Percentiles rank a stretch among this genome's conserved stretches.
Evolutionary conservation across 35 echinoderm and acorn worm species (phyloP).

Genomic region (Stichopus chloronotus): DNA sequence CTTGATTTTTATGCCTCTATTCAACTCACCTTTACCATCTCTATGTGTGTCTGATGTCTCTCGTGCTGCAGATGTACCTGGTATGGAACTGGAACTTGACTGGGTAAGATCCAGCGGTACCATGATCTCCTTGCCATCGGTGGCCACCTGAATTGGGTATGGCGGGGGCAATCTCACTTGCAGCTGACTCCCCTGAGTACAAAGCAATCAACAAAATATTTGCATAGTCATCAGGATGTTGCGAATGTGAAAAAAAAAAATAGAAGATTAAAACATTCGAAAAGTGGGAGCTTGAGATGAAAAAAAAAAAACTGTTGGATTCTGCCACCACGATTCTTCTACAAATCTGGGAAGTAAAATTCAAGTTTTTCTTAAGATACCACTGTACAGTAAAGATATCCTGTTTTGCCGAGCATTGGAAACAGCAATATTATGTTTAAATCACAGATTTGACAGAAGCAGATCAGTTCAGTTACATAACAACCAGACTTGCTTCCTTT

Average conservation of each 20-base stretch:
- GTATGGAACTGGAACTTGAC: neutral
- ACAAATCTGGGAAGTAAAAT: too few relatives aligned
- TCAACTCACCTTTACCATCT: neutral
- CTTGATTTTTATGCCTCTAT: too few relatives aligned
- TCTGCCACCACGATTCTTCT: too few relatives aligned
- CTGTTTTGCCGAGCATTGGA: too few relatives aligned
- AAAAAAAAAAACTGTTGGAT: too few relatives aligned
- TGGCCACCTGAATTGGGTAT: neutral
- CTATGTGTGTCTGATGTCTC: neutral
- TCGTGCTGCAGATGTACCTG: neutral
- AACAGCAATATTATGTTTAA: too few relatives aligned
- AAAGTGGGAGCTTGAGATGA: too few relatives aligned
- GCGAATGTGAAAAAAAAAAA: neutral
- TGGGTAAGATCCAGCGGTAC: neutral
- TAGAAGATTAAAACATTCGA: neutral
- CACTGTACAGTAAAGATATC: too few relatives aligned
- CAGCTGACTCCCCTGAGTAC: neutral
- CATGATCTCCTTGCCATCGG: neutral
- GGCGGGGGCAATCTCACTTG: conserved; percentile 27
- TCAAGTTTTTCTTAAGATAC: too few relatives aligned
- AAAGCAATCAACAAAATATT: neutral
- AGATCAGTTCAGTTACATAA: too few relatives aligned
- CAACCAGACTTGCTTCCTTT: too few relatives aligned
- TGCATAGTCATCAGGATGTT: neutral
- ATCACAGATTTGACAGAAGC: too few relatives aligned